phyloP scores from a whole-genome alignment of 1,140 invertebrate genomes.

The Eumeta japonica region DNA sequence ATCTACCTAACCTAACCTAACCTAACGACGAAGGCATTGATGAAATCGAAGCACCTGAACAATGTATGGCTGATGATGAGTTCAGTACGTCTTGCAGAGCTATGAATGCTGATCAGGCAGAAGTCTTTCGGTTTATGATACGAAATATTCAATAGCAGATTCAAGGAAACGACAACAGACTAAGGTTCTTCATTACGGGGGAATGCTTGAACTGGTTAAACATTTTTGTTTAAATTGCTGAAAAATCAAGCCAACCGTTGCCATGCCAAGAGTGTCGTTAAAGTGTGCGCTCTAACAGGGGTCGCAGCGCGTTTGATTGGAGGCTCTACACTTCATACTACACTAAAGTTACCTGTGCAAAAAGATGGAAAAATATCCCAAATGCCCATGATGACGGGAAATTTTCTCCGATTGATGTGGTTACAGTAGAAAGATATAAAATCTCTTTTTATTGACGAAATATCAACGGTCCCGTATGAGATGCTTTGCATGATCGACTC shows the following conservation, averaged over 20 bases:
- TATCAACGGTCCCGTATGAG: constrained; percentile 37
- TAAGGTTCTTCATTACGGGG: constrained; percentile 18
- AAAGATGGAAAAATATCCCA: constrained; percentile 25
- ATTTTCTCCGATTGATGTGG: constrained; percentile 29
- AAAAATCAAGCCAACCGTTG: constrained; percentile 26
- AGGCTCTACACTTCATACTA: constrained; percentile 22
- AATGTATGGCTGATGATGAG: constrained; percentile 11
- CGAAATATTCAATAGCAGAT: constrained; percentile 8
- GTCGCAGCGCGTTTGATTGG: constrained; percentile 25
- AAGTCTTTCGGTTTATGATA: constrained; percentile 12
- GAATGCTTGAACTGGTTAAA: constrained; percentile 31
- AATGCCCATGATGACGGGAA: constrained; percentile 27
- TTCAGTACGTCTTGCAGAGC: constrained; percentile 7
- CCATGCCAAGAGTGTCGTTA: constrained; percentile 26
- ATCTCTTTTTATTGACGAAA: constrained; percentile 45
- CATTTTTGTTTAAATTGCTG: constrained; percentile 27
- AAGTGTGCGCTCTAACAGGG: constrained; percentile 28
- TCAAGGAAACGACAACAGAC: constrained; percentile 5
- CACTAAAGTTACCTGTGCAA: constrained; percentile 31
- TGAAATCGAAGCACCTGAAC: constrained; percentile 12
- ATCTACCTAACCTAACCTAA: no score
- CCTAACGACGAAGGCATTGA: no score
- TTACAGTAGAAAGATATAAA: constrained; percentile 31
- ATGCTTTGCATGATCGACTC: constrained; percentile 39
- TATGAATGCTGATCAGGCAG: constrained; percentile 15